Percentiles rank a stretch among this genome's conserved stretches.
Conservation (phyloP, 2,113 vertebrate species). For the Montifringilla adamsi region DNA sequence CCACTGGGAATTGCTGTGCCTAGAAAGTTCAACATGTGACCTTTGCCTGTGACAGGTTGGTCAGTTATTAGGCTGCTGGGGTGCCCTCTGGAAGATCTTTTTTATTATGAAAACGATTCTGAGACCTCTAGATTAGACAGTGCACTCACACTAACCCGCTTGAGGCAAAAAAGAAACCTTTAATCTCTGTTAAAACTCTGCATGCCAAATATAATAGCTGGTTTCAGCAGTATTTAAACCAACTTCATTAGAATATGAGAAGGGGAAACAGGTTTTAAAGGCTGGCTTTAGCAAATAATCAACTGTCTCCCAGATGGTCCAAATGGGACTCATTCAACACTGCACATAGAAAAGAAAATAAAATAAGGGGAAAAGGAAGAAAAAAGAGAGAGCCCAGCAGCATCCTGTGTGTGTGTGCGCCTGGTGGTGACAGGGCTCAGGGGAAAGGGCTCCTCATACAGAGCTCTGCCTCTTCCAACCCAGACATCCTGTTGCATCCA, state of each 20-base stretch:
- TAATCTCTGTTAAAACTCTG: conserved; percentile 43
- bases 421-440: neutral
- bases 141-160: neutral
- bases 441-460: neutral
- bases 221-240: conserved; percentile 39
- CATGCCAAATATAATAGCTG: conserved; percentile 30
- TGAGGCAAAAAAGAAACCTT: conserved; percentile 26
- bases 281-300: conserved; percentile 31
- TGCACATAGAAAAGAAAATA: neutral
- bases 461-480: neutral
- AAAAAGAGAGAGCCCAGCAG: neutral
- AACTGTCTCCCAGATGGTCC: neutral
- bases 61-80: neutral
- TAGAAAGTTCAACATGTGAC: neutral
- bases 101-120: neutral
- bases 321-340: neutral
- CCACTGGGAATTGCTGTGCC: neutral
- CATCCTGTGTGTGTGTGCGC: neutral
- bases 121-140: neutral
- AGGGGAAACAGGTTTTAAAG: conserved; percentile 6
- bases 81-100: neutral
- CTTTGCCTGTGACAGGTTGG: neutral
- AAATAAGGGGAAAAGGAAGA: accelerated
- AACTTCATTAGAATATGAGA: conserved; percentile 11
- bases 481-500: neutral